These are phyloP conservation scores for Sphyrna mokarran DNA, from an alignment of 2,113 vertebrate species.

Conservation along the genomic window DNA sequence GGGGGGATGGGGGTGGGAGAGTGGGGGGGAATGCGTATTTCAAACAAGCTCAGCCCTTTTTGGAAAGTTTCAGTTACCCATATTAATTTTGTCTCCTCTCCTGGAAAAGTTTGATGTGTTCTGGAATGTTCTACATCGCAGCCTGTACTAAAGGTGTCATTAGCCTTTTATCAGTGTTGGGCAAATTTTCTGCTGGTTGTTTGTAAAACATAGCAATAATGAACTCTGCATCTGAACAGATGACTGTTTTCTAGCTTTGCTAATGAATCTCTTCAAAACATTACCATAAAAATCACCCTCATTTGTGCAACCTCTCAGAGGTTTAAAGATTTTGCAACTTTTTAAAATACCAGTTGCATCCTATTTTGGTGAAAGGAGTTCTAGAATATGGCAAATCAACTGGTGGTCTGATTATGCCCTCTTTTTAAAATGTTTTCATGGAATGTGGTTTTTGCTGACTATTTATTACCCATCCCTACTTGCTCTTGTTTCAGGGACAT, in stretches of 20 bases:
- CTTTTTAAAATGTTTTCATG: too few species aligned
- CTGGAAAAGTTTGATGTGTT: not conserved
- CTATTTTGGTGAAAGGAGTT: not conserved
- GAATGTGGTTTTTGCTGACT: too few species aligned
- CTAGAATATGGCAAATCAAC: not conserved
- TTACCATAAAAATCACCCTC: not conserved
- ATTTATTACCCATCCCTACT: too few species aligned
- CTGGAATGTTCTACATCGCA: not conserved
- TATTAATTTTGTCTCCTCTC: not conserved
- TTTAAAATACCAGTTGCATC: not conserved
- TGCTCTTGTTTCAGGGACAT: too few species aligned
- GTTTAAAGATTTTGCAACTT: not conserved
- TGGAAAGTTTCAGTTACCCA: not conserved
- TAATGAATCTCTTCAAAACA: not conserved
- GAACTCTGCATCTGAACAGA: not conserved
- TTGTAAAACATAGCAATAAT: not conserved
- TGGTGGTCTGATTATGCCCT: not conserved
- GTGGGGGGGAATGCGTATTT: not conserved
- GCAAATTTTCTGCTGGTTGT: not conserved
- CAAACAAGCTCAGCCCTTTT: not conserved
- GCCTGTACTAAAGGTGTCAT: not conserved
- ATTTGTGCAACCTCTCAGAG: not conserved
- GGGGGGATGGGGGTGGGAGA: too few species aligned
- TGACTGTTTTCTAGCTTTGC: not conserved
- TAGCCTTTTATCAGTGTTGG: not conserved